Percentiles rank a stretch among this genome's conserved stretches.
Conservation (phyloP, 2,113 vertebrate species). For the Oryzias woworae region DNA sequence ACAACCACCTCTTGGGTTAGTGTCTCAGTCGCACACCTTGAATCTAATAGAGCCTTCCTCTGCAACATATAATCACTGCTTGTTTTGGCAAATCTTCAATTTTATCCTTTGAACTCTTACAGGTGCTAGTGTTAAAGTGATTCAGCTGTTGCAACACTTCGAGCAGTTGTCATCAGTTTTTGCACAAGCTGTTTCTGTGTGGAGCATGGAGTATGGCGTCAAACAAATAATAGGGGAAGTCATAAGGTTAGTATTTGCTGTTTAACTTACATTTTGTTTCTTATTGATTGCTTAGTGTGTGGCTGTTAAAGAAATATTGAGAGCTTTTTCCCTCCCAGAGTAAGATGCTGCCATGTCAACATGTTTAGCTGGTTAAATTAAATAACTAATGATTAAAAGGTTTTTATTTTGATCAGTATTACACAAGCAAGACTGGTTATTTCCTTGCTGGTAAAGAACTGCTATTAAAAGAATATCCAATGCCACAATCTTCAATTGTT, state of each 20-base stretch:
- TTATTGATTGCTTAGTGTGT: neutral
- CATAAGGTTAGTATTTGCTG: constrained; percentile 80
- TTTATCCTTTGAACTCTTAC: neutral
- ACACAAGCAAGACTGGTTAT: too few species aligned
- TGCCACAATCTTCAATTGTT: too few species aligned
- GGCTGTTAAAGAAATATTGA: too few species aligned
- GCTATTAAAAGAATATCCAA: too few species aligned
- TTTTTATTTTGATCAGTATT: too few species aligned
- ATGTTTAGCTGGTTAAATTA: too few species aligned
- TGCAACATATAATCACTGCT: neutral
- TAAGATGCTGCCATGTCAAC: too few species aligned
- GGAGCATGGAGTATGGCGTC: constrained; percentile 88
- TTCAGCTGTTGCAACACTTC: constrained; percentile 92
- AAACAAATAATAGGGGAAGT: constrained; percentile 92
- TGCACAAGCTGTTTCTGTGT: constrained; percentile 85
- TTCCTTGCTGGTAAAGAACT: too few species aligned
- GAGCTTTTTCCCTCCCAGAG: too few species aligned
- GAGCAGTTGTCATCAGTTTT: constrained; percentile 89
- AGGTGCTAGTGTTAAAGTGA: constrained; percentile 91
- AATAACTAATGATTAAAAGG: too few species aligned
- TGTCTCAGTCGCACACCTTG: neutral
- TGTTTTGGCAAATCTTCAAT: neutral
- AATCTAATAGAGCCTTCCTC: too few species aligned
- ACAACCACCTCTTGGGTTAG: constrained; percentile 90
- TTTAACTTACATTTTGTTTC: neutral